phyloP scores from a whole-genome alignment of 2,888 invertebrate species.

The Eilema caniola region DNA sequence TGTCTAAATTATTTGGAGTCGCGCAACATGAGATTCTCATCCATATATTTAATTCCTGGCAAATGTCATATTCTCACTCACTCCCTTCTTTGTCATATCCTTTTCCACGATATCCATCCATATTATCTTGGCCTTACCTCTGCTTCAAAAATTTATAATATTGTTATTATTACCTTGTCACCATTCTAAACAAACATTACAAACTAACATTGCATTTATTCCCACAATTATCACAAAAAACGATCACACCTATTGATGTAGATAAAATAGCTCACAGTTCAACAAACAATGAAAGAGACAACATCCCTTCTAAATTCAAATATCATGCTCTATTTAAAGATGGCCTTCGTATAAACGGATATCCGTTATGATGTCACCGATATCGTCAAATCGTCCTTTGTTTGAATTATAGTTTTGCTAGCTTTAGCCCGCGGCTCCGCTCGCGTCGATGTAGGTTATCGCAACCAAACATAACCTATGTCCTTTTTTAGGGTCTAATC shows the following conservation, averaged over 20 bases:
- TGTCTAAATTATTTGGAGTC: no score
- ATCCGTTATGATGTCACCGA: slow-evolving; percentile 23
- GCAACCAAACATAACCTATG: no score
- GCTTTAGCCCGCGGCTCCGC: no score
- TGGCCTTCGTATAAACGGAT: slow-evolving; percentile 26
- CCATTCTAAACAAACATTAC: slow-evolving; percentile 3
- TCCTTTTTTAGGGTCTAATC: no score
- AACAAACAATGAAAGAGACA: slow-evolving; percentile 37
- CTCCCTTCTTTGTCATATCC: no score
- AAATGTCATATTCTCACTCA: no score
- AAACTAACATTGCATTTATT: slow-evolving; percentile 19
- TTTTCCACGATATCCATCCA: no score
- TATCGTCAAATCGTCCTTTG: slow-evolving; percentile 15
- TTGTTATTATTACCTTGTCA: not conserved
- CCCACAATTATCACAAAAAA: slow-evolving; percentile 23
- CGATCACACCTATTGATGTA: slow-evolving; percentile 22
- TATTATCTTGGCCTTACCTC: no score
- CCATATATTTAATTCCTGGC: no score
- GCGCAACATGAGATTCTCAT: no score
- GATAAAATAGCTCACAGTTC: slow-evolving; percentile 26
- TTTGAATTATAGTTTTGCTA: slow-evolving; percentile 10
- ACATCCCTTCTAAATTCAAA: slow-evolving; percentile 49
- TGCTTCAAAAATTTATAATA: no score
- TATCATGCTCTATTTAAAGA: slow-evolving; percentile 44
- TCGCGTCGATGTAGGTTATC: no score